A percentile compares a stretch with the other conserved stretches of the same genome.
These are phyloP conservation scores for Cochlearius cochlearius DNA, from an alignment of 2,113 vertebrate genomes.

Conservation along the genomic window DNA sequence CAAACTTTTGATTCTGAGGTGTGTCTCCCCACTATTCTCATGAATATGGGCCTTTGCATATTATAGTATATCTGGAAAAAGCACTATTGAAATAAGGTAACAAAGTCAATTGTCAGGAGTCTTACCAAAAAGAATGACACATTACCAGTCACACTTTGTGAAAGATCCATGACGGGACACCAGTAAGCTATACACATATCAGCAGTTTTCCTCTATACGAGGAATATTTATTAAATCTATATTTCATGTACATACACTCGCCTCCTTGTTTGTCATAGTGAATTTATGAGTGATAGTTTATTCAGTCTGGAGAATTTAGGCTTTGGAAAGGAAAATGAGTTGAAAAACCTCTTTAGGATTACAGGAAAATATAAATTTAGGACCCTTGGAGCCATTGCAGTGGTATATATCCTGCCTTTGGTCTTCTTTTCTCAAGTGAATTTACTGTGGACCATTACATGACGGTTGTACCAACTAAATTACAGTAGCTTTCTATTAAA, in stretches of 20 bases:
- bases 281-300: constrained; percentile 24
- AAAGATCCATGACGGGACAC: not conserved
- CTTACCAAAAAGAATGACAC: not conserved
- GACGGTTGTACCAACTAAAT: constrained; percentile 63
- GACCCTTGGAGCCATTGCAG: not conserved
- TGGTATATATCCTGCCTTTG: constrained; percentile 32
- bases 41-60: not conserved
- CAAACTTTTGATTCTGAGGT: not conserved
- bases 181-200: not conserved
- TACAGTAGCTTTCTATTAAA: constrained; percentile 66
- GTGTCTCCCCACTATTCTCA: not conserved
- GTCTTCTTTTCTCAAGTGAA: constrained; percentile 46
- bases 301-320: constrained; percentile 36
- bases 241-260: constrained; percentile 11
- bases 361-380: constrained; percentile 43
- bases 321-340: constrained; percentile 39
- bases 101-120: not conserved
- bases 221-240: constrained; percentile 59
- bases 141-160: not conserved
- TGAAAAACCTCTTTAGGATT: constrained; percentile 36
- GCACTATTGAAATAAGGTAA: not conserved
- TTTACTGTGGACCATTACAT: constrained; percentile 50
- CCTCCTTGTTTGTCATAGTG: constrained; percentile 33
- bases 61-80: not conserved
- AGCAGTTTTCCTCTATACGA: not conserved